Evolutionary conservation across 2,888 invertebrate species (phyloP).

Genomic region (Cheilosia pagana): DNA sequence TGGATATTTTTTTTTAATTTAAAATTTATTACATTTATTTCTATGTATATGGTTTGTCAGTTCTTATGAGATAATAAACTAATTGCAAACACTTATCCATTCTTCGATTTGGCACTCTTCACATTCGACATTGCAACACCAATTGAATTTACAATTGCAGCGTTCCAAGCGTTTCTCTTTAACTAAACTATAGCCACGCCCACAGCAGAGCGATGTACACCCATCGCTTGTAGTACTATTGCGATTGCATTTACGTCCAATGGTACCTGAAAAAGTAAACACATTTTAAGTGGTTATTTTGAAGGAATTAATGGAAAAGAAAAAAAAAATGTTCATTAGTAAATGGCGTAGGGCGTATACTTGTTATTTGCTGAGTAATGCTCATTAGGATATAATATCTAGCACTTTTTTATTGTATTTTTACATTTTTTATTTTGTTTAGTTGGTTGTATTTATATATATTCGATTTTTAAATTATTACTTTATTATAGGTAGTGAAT

Average conservation of each 20-base stretch:
- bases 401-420: too few relatives aligned
- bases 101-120: slow-evolving; percentile 93
- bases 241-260: slow-evolving; percentile 90
- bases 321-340: background rate
- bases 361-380: too few relatives aligned
- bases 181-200: slow-evolving; percentile 92
- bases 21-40: slow-evolving; percentile 76
- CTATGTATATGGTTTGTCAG: slow-evolving; percentile 64
- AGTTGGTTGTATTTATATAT: too few relatives aligned
- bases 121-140: slow-evolving; percentile 97
- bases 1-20: slow-evolving; percentile 76
- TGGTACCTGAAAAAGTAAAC: slow-evolving; percentile 85
- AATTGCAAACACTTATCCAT: slow-evolving; percentile 96
- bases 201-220: slow-evolving; percentile 94
- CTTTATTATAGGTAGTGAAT: too few relatives aligned
- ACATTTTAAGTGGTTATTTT: background rate
- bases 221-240: slow-evolving; percentile 90
- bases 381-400: too few relatives aligned
- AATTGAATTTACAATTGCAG: slow-evolving; percentile 95
- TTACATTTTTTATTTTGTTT: too few relatives aligned
- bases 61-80: slow-evolving; percentile 76
- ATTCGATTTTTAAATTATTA: too few relatives aligned
- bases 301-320: background rate
- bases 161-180: slow-evolving; percentile 90
- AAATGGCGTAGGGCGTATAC: too few relatives aligned